Evolutionary conservation across 2,113 vertebrate species (phyloP).

Genomic region (Chiloscyllium plagiosum): DNA sequence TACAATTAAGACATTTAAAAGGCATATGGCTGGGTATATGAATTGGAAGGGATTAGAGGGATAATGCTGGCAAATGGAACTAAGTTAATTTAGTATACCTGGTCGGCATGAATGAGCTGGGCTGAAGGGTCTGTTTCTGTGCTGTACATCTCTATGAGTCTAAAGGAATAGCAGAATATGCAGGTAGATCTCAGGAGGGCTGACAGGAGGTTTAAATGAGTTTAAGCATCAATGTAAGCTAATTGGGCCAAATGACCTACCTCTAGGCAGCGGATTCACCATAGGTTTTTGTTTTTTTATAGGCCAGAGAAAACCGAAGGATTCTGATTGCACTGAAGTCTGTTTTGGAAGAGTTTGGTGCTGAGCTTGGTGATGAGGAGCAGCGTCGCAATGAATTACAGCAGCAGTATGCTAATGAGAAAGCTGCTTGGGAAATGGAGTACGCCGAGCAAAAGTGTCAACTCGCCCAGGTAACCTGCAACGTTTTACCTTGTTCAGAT

Average conservation of each 20-base stretch:
- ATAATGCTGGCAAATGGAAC: too few species aligned
- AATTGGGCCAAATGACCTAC: not conserved
- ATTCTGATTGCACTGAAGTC: slow-evolving; percentile 71
- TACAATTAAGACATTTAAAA: too few species aligned
- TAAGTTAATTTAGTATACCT: too few species aligned
- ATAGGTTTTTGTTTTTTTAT: slow-evolving; percentile 18
- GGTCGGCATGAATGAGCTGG: too few species aligned
- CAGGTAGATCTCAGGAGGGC: not conserved
- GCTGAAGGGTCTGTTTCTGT: too few species aligned
- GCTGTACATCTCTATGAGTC: too few species aligned
- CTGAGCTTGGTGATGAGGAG: slow-evolving; percentile 76
- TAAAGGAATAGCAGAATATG: not conserved
- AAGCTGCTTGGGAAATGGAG: slow-evolving; percentile 86
- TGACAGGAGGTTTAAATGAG: not conserved
- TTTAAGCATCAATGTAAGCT: too few species aligned
- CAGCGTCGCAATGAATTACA: slow-evolving; percentile 69
- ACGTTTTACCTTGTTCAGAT: not conserved
- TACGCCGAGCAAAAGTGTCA: slow-evolving; percentile 74
- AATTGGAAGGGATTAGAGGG: too few species aligned
- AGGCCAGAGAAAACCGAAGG: slow-evolving; percentile 76
- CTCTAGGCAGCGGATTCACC: too few species aligned
- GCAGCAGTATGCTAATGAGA: slow-evolving; percentile 79
- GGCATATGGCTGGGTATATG: too few species aligned
- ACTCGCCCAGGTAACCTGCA: slow-evolving; percentile 67
- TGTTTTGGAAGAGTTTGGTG: slow-evolving; percentile 81